Evolutionary conservation across 2,113 vertebrate species (phyloP).

Genomic region (Petrocephalus microphthalmus): DNA sequence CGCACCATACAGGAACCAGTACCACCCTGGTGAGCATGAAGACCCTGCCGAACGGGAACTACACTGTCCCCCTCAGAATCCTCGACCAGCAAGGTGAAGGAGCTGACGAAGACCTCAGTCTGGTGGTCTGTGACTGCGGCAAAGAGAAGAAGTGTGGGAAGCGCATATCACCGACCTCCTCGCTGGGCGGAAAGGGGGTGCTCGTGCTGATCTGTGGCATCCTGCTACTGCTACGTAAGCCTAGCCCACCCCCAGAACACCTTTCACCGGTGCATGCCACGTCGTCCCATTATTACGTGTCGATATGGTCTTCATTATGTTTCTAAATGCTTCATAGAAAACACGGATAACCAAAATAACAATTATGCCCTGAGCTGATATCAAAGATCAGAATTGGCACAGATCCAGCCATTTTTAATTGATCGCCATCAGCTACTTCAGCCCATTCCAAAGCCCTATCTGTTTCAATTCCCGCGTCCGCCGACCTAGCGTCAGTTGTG

Average conservation of each 20-base stretch:
- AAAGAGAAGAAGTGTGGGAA: conserved; percentile 27
- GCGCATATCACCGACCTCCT: background rate
- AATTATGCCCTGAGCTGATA: background rate
- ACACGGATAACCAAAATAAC: background rate
- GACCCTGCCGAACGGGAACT: conserved; percentile 54
- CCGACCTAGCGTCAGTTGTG: background rate
- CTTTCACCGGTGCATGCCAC: background rate
- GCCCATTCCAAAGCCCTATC: background rate
- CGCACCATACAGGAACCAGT: conserved; percentile 34
- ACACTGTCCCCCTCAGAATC: conserved; percentile 56
- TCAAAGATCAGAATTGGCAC: background rate
- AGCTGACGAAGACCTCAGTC: conserved; percentile 30
- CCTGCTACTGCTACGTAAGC: conserved; percentile 62
- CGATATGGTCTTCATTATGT: background rate
- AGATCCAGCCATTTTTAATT: background rate
- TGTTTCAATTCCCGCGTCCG: background rate
- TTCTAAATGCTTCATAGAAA: background rate
- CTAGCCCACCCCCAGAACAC: background rate
- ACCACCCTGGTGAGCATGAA: conserved; percentile 51
- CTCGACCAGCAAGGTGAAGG: conserved; percentile 58
- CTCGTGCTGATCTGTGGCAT: conserved; percentile 46
- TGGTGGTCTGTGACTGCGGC: conserved; percentile 61
- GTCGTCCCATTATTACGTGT: background rate
- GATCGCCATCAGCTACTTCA: background rate
- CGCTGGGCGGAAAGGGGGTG: conserved; percentile 41